Base-by-base conservation (phyloP, 2,888 invertebrate species). In the Eurois occulta region DNA sequence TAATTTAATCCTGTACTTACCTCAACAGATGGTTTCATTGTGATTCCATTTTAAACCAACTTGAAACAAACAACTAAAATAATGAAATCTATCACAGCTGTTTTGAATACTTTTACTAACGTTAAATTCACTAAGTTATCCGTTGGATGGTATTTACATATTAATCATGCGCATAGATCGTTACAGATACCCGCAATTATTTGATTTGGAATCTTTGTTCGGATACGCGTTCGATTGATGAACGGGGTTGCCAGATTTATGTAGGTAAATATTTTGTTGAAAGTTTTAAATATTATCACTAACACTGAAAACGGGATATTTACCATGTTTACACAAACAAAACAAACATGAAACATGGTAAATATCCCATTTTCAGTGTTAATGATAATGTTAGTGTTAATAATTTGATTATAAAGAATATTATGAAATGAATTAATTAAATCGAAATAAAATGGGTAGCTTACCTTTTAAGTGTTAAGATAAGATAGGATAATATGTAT, bases 21-120 rank as follows among this genome's bases (percentile, higher is more conserved):
- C 83, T 88, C 88, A 65, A 86, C 81, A 35, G 88, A 52, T 13
- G 76, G 75, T 77, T 72, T 88, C 88, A 88, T 88, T 65, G 21
- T 87, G 38, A 72, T 55, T 43, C 82, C 87, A 88, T 86, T 65
- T 68, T 72, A 43, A 2, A 11, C 18, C 2, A 72, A 35, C 24
- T 70, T 32, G 0, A n/a, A 32, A 32, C 35, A 38, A 48, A 13
- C 10, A 13, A 46, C 6, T 18, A n/a, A 13, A 24, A 68, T 18
- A 18, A 21, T 32, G 2, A 70, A 48, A 60, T 38, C 16, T 62
- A 58, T 62, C 52, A 71, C 68, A 74, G 35, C 18, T 24, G 24
- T 58, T 78, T 32, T 41, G 8, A 24, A 35, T 48, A 52, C 21
- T 58, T 66, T 46, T 46, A n/a, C n/a, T n/a, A n/a, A 55, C 0